phyloP scores from a whole-genome alignment of 2,888 invertebrate genomes.

The Linhomoeus sp. region DNA sequence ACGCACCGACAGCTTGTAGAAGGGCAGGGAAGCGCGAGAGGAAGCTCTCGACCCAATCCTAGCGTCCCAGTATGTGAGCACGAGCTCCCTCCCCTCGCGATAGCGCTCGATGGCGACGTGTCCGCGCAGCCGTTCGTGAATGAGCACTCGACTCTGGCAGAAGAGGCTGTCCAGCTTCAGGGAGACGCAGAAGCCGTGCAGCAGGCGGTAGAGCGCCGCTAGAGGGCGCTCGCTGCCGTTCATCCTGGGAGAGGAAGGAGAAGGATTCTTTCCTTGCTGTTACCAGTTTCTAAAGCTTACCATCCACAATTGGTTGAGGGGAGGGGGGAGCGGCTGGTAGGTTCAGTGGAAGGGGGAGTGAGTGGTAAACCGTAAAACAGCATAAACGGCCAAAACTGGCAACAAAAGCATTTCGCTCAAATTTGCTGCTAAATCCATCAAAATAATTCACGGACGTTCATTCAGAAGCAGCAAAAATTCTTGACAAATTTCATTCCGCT shows the following conservation, averaged over 20 bases:
- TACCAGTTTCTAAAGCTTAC: background rate
- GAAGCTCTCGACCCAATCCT: too few species aligned
- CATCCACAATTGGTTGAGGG: background rate
- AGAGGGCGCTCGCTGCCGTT: background rate
- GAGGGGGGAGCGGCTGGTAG: too few species aligned
- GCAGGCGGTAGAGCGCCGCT: constrained; percentile 16
- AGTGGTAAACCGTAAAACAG: too few species aligned
- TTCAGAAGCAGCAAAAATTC: too few species aligned
- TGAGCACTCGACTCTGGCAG: constrained; percentile 42
- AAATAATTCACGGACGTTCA: too few species aligned
- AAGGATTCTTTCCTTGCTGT: too few species aligned
- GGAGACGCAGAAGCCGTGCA: constrained; percentile 62
- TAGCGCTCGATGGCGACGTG: constrained; percentile 49
- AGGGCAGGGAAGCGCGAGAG: too few species aligned
- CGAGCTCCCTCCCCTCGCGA: constrained; percentile 61
- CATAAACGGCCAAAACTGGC: too few species aligned
- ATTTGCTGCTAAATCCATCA: too few species aligned
- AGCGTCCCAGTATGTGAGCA: constrained; percentile 66
- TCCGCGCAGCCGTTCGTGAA: constrained; percentile 60
- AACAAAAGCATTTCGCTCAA: too few species aligned
- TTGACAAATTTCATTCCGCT: too few species aligned
- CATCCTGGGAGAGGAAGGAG: background rate
- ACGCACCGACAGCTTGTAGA: background rate
- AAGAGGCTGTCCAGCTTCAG: constrained; percentile 61
- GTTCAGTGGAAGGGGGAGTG: too few species aligned